These are phyloP conservation scores for Onychostruthus taczanowskii DNA, from an alignment of 2,113 vertebrate genomes.

Conservation along the genomic window DNA sequence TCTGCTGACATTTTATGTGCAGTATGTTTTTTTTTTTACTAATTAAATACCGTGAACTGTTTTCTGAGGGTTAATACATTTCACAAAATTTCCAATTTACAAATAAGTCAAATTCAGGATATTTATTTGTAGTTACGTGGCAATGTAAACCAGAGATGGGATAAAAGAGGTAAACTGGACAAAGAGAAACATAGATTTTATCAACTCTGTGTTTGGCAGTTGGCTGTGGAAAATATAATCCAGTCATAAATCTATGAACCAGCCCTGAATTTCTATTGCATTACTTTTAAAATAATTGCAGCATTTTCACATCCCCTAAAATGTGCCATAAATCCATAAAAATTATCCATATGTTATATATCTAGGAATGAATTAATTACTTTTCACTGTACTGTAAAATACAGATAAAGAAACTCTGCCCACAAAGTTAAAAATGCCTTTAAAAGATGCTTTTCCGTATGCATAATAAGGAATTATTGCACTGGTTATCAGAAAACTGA, in stretches of 20 bases:
- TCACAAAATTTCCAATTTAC: neutral
- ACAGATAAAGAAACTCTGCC: conserved; percentile 45
- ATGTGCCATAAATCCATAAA: conserved; percentile 31
- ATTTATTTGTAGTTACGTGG: neutral
- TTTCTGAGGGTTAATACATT: neutral
- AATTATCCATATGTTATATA: conserved; percentile 46
- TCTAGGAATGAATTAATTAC: conserved; percentile 50
- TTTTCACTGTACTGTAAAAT: conserved; percentile 39
- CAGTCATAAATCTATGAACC: conserved; percentile 12
- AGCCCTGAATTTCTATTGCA: neutral
- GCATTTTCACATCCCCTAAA: conserved; percentile 26
- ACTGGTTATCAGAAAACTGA: conserved; percentile 19
- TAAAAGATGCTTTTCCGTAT: conserved; percentile 1
- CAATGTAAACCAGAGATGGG: neutral
- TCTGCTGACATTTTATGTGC: neutral
- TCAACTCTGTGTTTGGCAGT: neutral
- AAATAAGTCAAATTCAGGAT: neutral
- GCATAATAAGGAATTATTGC: conserved; percentile 35
- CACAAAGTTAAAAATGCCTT: conserved; percentile 32
- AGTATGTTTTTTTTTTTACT: neutral
- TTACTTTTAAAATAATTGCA: conserved; percentile 54
- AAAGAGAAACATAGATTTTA: conserved; percentile 24
- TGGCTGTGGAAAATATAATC: conserved; percentile 48
- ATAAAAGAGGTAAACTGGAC: neutral
- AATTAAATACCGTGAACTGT: neutral